A percentile compares a stretch with the other conserved stretches of the same genome.
Conservation (phyloP, 2,888 invertebrate species). For the Leucophenga montana region DNA sequence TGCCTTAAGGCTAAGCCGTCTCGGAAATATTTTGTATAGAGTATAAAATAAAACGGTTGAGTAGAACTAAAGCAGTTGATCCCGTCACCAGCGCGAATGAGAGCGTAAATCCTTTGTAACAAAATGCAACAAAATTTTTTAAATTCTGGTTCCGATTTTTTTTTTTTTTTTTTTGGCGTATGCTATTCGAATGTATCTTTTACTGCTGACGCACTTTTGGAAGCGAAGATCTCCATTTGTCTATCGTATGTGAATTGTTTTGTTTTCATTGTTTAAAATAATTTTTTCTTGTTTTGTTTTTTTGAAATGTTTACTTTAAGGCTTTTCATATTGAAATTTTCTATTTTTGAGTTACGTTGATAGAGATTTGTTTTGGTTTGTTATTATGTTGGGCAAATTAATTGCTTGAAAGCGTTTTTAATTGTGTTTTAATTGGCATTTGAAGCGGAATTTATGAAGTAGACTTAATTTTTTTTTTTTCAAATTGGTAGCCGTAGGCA, state of each 20-base stretch:
- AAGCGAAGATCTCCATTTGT: neutral
- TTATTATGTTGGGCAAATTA: conserved; percentile 59
- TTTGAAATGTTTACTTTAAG: conserved; percentile 56
- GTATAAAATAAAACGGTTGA: conserved; percentile 17
- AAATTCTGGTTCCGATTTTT: no score
- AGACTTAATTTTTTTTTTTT: conserved; percentile 16
- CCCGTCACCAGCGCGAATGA: conserved; percentile 53
- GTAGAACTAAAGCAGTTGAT: conserved; percentile 51
- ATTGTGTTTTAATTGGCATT: conserved; percentile 41
- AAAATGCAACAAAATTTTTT: no score
- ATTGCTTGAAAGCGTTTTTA: conserved; percentile 54
- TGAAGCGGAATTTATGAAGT: neutral
- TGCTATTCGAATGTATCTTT: neutral
- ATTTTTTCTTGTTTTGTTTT: conserved; percentile 1
- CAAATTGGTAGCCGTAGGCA: no score
- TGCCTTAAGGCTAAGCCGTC: conserved; percentile 56
- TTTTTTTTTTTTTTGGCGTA: neutral
- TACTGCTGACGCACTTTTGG: neutral
- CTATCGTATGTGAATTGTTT: no score
- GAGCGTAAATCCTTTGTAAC: conserved; percentile 32
- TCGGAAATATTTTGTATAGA: conserved; percentile 1
- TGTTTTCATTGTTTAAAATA: conserved; percentile 17
- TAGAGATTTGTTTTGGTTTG: conserved; percentile 36
- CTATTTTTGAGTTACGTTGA: conserved; percentile 37
- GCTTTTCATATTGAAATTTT: conserved; percentile 59